Percentiles rank a stretch among this genome's conserved stretches.
phyloP scores from a whole-genome alignment of 2,113 vertebrate species.

The Zeus faber region DNA sequence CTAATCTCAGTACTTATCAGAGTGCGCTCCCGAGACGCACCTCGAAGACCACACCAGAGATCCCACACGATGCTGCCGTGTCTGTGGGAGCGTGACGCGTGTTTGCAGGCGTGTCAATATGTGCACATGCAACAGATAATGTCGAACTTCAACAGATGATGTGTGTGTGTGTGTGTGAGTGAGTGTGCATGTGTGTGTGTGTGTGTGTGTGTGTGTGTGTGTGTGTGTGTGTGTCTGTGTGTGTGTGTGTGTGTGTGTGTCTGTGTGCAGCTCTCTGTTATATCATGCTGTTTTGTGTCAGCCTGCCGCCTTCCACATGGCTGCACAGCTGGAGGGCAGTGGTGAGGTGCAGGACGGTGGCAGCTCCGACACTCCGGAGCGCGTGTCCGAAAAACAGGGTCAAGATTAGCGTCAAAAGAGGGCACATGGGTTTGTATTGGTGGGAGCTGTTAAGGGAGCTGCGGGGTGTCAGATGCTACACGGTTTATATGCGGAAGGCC shows the following conservation, averaged over 20 bases:
- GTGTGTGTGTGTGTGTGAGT: constrained; percentile 27
- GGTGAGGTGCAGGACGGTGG: constrained; percentile 15
- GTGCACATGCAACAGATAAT: not conserved
- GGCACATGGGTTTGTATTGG: too few species aligned
- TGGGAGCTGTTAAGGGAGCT: too few species aligned
- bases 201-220: constrained; percentile 11
- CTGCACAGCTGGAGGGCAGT: constrained; percentile 37
- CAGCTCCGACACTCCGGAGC: constrained; percentile 14
- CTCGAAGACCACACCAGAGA: too few species aligned
- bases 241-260: constrained; percentile 23
- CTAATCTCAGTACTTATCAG: too few species aligned
- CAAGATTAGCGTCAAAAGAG: too few species aligned
- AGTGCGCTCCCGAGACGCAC: too few species aligned
- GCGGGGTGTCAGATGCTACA: too few species aligned
- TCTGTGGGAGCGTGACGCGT: not conserved
- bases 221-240: not conserved
- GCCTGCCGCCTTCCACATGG: constrained; percentile 24
- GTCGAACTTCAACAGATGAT: not conserved
- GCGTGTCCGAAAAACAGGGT: constrained; percentile 27
- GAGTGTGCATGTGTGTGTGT: constrained; percentile 9
- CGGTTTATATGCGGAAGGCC: too few species aligned
- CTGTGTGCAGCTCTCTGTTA: too few species aligned
- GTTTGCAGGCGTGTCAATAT: not conserved
- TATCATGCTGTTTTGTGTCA: too few species aligned
- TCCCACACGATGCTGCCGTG: not conserved